Evolutionary conservation across 2,888 invertebrate genomes (phyloP).

Genomic region (Chrysomela aeneicollis): DNA sequence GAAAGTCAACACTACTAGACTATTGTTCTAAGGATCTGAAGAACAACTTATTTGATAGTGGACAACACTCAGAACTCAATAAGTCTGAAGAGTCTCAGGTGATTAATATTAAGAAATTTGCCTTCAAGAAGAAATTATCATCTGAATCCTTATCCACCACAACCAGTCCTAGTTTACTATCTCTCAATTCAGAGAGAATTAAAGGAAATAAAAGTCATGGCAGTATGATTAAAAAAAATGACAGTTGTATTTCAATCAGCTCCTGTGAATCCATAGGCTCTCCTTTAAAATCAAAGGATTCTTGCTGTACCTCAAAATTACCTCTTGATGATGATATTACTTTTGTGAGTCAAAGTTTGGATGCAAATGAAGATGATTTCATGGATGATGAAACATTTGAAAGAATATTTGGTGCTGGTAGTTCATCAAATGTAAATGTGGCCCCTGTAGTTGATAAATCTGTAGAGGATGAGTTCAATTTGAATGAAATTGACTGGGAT

Average conservation of each 20-base stretch:
- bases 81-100: slow-evolving; percentile 19
- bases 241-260: slow-evolving; percentile 31
- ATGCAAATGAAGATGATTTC: slow-evolving; percentile 46
- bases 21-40: neutral
- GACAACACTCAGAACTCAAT: neutral
- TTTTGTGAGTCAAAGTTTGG: slow-evolving; percentile 39
- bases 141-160: slow-evolving; percentile 25
- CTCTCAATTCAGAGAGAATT: slow-evolving; percentile 6
- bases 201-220: neutral
- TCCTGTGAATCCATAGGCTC: slow-evolving; percentile 25
- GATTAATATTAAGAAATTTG: slow-evolving; percentile 41
- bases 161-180: slow-evolving; percentile 25
- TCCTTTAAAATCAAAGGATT: neutral
- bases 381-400: slow-evolving; percentile 54
- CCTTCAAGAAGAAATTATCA: slow-evolving; percentile 41
- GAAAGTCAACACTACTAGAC: neutral
- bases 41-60: neutral
- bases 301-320: neutral
- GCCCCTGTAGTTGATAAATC: neutral
- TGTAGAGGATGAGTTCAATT: slow-evolving; percentile 34
- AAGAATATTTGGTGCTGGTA: slow-evolving; percentile 40
- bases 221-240: slow-evolving; percentile 15
- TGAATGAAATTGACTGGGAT: slow-evolving; percentile 40
- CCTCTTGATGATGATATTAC: slow-evolving; percentile 32
- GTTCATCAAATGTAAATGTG: neutral